Conservation (phyloP, 1,140 invertebrate species). For the Micrasema longulum region DNA sequence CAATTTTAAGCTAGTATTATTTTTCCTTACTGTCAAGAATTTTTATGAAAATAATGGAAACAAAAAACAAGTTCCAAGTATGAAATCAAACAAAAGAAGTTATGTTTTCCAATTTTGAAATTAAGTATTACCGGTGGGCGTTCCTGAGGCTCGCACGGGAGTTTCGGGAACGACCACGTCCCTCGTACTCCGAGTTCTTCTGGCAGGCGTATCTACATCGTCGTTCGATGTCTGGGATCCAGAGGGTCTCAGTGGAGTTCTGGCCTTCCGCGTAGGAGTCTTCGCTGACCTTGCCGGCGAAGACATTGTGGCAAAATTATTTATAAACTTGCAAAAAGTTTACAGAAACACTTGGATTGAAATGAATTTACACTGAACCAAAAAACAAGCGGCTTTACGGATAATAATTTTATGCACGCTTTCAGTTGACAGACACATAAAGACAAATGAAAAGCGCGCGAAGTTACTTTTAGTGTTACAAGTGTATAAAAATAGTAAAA, state of each 20-base stretch:
- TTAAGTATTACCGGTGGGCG: constrained; percentile 22
- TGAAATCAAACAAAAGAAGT: too few species aligned
- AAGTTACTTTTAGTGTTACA: neutral
- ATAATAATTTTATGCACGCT: neutral
- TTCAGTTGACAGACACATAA: constrained; percentile 15
- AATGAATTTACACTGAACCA: too few species aligned
- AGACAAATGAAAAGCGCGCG: constrained; percentile 29
- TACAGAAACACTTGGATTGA: too few species aligned
- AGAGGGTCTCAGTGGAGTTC: constrained; percentile 9
- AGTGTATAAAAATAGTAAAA: neutral
- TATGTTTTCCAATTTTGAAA: too few species aligned
- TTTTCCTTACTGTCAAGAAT: too few species aligned
- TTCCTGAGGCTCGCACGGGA: constrained; percentile 30
- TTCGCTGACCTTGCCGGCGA: constrained; percentile 38
- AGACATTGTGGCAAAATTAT: constrained; percentile 20
- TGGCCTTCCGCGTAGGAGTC: constrained; percentile 23
- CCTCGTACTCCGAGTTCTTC: constrained; percentile 25
- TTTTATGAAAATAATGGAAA: too few species aligned
- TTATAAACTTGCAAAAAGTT: too few species aligned
- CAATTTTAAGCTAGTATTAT: too few species aligned
- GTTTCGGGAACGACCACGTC: constrained; percentile 41
- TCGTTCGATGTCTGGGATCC: constrained; percentile 16
- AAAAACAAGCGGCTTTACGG: too few species aligned
- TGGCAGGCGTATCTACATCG: constrained; percentile 40
- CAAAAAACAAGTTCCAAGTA: too few species aligned